Evolutionary conservation across 2,797 vertebrate species (phyloP), one percentile per base, ranked within the genome.

Genomic region (Paedocypris micromegethes): DNA sequence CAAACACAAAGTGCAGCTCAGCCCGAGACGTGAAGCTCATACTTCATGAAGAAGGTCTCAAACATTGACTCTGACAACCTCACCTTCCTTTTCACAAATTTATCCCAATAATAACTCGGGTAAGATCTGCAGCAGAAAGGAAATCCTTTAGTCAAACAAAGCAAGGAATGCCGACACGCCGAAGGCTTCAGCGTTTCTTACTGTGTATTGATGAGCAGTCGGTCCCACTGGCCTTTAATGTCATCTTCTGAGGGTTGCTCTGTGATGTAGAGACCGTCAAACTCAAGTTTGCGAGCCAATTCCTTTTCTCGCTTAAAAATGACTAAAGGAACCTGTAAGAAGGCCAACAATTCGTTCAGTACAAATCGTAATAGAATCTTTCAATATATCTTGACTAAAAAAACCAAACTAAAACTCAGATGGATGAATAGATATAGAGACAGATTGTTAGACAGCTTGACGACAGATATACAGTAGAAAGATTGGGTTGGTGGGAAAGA

Each of bases 221-320:
- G 85, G 81, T 97, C 94, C 95, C 95, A 98, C 64, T 97, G 95
- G 45, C 94, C 94, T 85, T 92, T 96, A 81, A 97, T 92, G 83
- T 96, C 94, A 68, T 97, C 94, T 75, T 97, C 94, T 3, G 91
- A 93, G 9, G 94, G 93, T 70, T 95, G 94, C 66, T 90, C 87
- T 39, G 91, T 95, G 79, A 97, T 93, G 77, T 94, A 96, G 9
- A 96, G 78, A 4, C 94, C 94, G 0, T 86, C 93, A 79, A 96
- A 96, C 83, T 97, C 94, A 78, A 97, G 75, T 80, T 91, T 92
- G 4, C 94, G 89, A 4, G 95, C 94, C 48, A 96, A 91, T 82
- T 96, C 94, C 72, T 98, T 98, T 78, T 98, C 95, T 49, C 93
- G 90, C 77, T 97, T 98, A 83, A 97, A 98, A 84, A 98, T 93